These are phyloP conservation scores for Miopithecus talapoin DNA, from an alignment of 2,797 vertebrate species.

Conservation along the genomic window DNA sequence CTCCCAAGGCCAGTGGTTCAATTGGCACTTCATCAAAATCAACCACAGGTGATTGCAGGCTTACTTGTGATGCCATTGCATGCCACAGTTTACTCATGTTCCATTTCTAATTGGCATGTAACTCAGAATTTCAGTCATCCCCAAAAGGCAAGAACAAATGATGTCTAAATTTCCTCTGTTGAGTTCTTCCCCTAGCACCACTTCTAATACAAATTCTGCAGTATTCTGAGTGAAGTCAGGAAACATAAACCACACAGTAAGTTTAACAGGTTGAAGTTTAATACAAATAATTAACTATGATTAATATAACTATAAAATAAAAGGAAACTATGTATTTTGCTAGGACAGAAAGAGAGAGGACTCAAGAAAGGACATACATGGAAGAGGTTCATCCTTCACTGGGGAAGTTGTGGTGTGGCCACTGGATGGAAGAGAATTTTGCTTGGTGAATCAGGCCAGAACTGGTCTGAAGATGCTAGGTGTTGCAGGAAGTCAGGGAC, in stretches of 20 bases:
- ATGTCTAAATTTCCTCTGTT: neutral
- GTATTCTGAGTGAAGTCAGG: neutral
- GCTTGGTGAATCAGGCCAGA: neutral
- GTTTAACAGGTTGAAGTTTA: neutral
- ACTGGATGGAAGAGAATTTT: neutral
- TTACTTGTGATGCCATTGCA: neutral
- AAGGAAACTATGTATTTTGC: neutral
- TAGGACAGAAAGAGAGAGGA: neutral
- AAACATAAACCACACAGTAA: neutral
- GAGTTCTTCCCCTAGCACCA: neutral
- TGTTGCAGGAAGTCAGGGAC: no score
- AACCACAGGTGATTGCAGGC: neutral
- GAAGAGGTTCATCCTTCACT: neutral
- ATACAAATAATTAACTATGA: neutral
- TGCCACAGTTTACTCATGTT: neutral
- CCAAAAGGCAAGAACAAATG: neutral
- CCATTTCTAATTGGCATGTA: neutral
- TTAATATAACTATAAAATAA: neutral
- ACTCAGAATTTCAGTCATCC: neutral
- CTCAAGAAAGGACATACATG: neutral
- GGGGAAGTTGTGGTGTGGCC: neutral
- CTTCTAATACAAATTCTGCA: neutral
- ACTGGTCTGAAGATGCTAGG: neutral
- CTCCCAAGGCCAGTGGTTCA: neutral
- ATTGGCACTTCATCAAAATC: neutral